Evolutionary conservation across 2,888 invertebrate species (phyloP).

Genomic region (Syrphus vitripennis): DNA sequence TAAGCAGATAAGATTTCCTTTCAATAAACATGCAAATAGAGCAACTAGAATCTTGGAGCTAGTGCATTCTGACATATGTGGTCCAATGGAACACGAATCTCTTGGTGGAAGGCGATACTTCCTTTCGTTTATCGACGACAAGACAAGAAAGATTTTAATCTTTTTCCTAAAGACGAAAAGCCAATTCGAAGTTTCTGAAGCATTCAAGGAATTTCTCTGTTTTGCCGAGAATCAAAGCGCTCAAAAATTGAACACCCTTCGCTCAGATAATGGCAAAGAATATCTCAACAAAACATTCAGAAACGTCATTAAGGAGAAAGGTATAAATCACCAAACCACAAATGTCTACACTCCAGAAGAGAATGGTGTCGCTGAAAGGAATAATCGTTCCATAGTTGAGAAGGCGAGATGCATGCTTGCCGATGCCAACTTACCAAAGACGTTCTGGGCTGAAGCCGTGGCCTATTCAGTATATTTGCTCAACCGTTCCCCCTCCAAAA

Average conservation of each 20-base stretch:
- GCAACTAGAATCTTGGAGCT: constrained; percentile 73
- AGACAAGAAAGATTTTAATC: constrained; percentile 18
- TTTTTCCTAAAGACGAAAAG: constrained; percentile 39
- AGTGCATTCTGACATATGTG: constrained; percentile 78
- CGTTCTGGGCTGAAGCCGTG: constrained; percentile 70
- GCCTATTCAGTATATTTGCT: constrained; percentile 71
- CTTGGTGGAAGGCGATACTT: constrained; percentile 37
- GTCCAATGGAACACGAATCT: constrained; percentile 77
- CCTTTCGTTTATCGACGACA: constrained; percentile 37
- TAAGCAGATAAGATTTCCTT: constrained; percentile 72
- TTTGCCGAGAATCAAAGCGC: neutral
- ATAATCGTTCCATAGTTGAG: constrained; percentile 70
- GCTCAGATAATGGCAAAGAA: constrained; percentile 1
- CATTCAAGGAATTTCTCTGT: neutral
- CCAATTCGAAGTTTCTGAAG: constrained; percentile 23
- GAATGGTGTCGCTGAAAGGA: constrained; percentile 52
- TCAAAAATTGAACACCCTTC: constrained; percentile 16
- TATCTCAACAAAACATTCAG: neutral
- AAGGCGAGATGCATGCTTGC: constrained; percentile 70
- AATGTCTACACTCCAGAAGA: constrained; percentile 36
- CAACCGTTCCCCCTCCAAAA: constrained; percentile 36
- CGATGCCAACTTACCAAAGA: constrained; percentile 45
- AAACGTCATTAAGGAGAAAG: neutral
- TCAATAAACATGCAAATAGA: constrained; percentile 55
- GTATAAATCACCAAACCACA: no score